Evolutionary conservation across 1,140 invertebrate genomes (phyloP).

Genomic region (Drosophila erecta): DNA sequence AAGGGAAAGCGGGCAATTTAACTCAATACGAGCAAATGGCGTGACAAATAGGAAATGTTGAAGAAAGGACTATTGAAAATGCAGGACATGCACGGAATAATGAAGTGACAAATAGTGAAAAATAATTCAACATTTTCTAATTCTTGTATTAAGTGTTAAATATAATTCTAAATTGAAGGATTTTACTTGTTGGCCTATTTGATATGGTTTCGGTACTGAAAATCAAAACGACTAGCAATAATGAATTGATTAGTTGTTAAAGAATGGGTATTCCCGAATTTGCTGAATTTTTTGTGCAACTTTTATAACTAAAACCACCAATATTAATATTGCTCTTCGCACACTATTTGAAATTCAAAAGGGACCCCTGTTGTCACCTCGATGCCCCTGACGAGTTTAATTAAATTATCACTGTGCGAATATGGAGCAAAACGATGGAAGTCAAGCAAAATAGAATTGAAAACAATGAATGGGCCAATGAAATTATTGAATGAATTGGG

Average conservation of each 20-base stretch:
- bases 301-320: not conserved
- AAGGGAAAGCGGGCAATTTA: conserved; percentile 50
- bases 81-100: not conserved
- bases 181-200: too few species aligned
- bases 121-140: too few species aligned
- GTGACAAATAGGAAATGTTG: conserved; percentile 46
- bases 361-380: conserved; percentile 9
- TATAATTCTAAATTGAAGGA: too few species aligned
- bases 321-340: not conserved
- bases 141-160: too few species aligned
- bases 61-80: conserved; percentile 9
- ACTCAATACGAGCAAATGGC: conserved; percentile 54
- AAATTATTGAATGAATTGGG: conserved; percentile 80
- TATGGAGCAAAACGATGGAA: conserved; percentile 25
- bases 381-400: conserved; percentile 48
- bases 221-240: too few species aligned
- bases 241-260: too few species aligned
- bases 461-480: conserved; percentile 72
- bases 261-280: too few species aligned
- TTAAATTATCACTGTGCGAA: conserved; percentile 74
- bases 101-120: not conserved
- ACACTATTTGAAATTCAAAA: conserved; percentile 1
- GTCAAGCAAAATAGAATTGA: conserved; percentile 23
- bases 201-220: too few species aligned
- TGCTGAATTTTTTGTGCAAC: not conserved